phyloP scores from a whole-genome alignment of 2,888 invertebrate genomes.

The Hydriomena furcata region DNA sequence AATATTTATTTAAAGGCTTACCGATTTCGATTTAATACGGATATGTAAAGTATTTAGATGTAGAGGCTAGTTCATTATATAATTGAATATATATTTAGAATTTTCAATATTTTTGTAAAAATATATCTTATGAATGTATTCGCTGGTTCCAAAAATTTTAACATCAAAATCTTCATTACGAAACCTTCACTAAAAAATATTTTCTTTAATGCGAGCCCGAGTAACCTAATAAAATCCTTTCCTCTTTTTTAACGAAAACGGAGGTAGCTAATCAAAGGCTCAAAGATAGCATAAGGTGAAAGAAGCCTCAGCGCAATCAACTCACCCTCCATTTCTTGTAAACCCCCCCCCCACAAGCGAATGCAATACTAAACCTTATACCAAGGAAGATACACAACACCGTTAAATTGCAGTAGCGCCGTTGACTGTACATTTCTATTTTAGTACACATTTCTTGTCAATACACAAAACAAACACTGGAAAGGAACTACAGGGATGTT shows the following conservation, averaged over 20 bases:
- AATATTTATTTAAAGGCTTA: too few species aligned
- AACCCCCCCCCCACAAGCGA: slow-evolving; percentile 12
- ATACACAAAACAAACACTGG: slow-evolving; percentile 66
- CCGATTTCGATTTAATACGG: too few species aligned
- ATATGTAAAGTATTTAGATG: too few species aligned
- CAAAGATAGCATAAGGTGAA: slow-evolving; percentile 56
- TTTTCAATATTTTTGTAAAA: too few species aligned
- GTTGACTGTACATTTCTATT: slow-evolving; percentile 57
- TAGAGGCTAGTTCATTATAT: too few species aligned
- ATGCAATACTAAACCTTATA: slow-evolving; percentile 24
- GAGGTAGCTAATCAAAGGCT: slow-evolving; percentile 67
- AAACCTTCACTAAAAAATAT: slow-evolving; percentile 32
- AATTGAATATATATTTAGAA: too few species aligned
- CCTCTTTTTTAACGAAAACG: slow-evolving; percentile 36
- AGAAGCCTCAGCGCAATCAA: slow-evolving; percentile 72
- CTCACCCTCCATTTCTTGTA: slow-evolving; percentile 45
- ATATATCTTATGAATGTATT: neutral
- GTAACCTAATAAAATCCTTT: slow-evolving; percentile 27
- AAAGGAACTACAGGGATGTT: slow-evolving; percentile 56
- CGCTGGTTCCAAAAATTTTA: neutral
- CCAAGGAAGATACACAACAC: slow-evolving; percentile 8
- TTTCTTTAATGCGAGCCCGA: slow-evolving; percentile 17
- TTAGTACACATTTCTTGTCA: slow-evolving; percentile 70
- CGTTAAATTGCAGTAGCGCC: slow-evolving; percentile 33
- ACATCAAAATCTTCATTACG: slow-evolving; percentile 32